These are phyloP conservation scores for Pipra filicauda DNA, from an alignment of 2,113 vertebrate species.

Conservation along the genomic window DNA sequence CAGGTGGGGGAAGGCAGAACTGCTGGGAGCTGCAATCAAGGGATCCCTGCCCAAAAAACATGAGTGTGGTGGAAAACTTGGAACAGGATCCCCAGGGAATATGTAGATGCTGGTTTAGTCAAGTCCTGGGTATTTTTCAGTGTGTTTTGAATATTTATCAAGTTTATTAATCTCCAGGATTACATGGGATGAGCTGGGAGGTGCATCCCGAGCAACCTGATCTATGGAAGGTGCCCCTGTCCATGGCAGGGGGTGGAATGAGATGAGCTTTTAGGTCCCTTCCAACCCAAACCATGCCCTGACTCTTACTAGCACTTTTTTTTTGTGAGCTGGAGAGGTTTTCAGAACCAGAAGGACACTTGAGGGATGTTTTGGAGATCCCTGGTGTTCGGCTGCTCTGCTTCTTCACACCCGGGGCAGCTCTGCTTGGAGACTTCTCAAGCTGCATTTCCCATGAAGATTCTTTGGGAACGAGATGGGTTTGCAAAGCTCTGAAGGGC, in stretches of 20 bases:
- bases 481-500: background rate
- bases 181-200: background rate
- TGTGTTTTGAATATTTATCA: background rate
- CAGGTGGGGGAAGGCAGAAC: background rate
- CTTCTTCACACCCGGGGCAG: background rate
- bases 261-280: background rate
- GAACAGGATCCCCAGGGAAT: background rate
- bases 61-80: background rate
- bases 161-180: background rate
- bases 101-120: background rate
- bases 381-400: background rate
- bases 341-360: background rate
- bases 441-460: background rate
- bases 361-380: background rate
- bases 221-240: background rate
- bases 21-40: background rate
- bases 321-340: background rate
- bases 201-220: no score
- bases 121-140: background rate
- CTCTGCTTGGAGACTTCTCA: background rate
- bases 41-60: background rate
- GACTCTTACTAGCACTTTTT: fast-evolving
- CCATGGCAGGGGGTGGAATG: background rate
- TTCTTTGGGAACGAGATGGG: background rate
- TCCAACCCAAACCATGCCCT: background rate